Conservation (phyloP, 2,888 invertebrate species). For the Caenorhabditis uteleia region DNA sequence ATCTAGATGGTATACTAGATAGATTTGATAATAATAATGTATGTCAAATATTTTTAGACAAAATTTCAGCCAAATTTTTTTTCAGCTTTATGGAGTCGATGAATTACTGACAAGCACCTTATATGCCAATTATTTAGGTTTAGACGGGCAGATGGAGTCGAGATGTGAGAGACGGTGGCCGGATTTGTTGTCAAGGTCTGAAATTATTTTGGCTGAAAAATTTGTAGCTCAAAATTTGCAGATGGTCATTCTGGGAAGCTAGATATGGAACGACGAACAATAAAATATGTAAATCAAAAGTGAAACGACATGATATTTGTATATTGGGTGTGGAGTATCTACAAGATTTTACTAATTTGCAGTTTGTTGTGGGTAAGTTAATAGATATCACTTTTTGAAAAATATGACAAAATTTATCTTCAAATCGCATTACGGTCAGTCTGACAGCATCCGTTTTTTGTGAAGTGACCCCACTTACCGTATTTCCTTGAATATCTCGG, state of each 20-base stretch:
- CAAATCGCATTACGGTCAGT: too few relatives aligned
- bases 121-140: not conserved
- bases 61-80: not conserved
- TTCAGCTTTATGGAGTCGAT: constrained; percentile 1
- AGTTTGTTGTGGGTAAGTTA: not conserved
- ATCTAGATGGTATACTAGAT: not conserved
- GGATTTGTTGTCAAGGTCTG: not conserved
- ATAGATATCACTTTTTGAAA: too few relatives aligned
- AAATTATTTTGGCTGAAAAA: too few relatives aligned
- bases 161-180: not conserved
- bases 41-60: not conserved
- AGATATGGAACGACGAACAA: not conserved
- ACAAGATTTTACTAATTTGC: not conserved
- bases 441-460: too few relatives aligned
- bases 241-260: not conserved
- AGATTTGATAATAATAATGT: constrained; percentile 1
- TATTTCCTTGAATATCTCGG: too few relatives aligned
- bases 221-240: too few relatives aligned
- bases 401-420: too few relatives aligned
- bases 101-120: not conserved
- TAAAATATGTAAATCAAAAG: constrained; percentile 2
- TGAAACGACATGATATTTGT: constrained; percentile 2
- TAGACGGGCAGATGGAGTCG: not conserved
- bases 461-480: too few relatives aligned
- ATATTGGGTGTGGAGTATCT: constrained; percentile 1